These are phyloP conservation scores for Ptilorrhoa leucosticta DNA, from an alignment of 2,113 vertebrate genomes.

Conservation along the genomic window DNA sequence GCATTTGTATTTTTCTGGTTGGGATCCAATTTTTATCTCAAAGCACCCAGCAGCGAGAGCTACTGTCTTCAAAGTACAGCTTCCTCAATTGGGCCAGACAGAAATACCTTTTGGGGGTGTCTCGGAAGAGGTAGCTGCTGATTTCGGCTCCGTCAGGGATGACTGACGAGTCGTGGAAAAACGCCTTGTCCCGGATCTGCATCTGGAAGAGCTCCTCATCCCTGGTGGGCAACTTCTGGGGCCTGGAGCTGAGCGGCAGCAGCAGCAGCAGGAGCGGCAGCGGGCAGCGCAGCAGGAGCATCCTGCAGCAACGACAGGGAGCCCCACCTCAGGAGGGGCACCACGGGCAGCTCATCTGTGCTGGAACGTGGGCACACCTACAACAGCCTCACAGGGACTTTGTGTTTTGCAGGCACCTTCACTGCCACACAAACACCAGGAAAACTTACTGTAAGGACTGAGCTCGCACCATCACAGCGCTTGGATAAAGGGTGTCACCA, in stretches of 20 bases:
- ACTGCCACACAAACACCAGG: not conserved
- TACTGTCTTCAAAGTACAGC: not conserved
- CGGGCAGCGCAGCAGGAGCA: constrained; percentile 74
- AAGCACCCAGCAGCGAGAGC: not conserved
- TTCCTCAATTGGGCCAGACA: not conserved
- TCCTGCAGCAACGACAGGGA: constrained; percentile 73
- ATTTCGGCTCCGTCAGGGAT: constrained; percentile 96
- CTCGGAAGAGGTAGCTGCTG: constrained; percentile 93
- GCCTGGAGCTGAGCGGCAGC: constrained; percentile 64
- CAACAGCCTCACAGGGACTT: accelerated
- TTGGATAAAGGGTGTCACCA: not conserved
- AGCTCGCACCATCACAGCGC: accelerated
- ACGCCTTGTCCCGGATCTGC: constrained; percentile 91
- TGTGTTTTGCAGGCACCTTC: not conserved
- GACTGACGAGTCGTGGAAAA: constrained; percentile 91
- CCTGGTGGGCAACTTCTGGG: constrained; percentile 93
- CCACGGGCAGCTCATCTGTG: accelerated
- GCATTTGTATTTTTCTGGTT: not conserved
- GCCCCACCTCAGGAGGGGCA: not conserved
- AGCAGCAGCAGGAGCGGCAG: constrained; percentile 68
- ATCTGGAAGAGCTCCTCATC: constrained; percentile 97
- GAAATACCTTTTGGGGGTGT: constrained; percentile 91
- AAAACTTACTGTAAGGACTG: not conserved
- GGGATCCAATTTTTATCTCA: not conserved
- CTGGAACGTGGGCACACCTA: accelerated